A percentile compares a stretch with the other conserved stretches of the same genome.
Evolutionary conservation across 2,113 vertebrate species (phyloP).

Genomic region (Myiagra hebetior): DNA sequence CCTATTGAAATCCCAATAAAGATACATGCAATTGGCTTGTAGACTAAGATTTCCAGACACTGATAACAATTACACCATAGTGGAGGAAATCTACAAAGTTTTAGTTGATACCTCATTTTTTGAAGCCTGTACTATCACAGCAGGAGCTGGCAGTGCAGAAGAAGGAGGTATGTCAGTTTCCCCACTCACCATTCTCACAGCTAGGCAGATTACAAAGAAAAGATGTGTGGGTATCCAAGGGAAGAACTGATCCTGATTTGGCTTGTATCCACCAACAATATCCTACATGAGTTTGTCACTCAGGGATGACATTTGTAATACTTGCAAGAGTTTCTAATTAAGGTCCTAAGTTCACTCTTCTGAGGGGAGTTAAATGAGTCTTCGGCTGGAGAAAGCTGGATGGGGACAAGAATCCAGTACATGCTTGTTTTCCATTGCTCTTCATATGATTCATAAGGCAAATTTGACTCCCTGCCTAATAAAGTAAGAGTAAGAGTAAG

Average conservation of each 20-base stretch:
- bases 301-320: not conserved
- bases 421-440: not conserved
- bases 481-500: not conserved
- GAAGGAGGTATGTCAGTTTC: not conserved
- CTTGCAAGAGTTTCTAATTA: not conserved
- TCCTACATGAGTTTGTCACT: not conserved
- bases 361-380: not conserved
- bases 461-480: not conserved
- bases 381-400: not conserved
- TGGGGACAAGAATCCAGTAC: not conserved
- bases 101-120: not conserved
- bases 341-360: not conserved
- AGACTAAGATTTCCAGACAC: not conserved
- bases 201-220: not conserved
- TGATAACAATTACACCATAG: not conserved
- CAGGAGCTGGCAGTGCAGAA: not conserved
- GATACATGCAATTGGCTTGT: not conserved
- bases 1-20: not conserved
- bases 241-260: not conserved
- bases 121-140: not conserved
- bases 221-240: not conserved
- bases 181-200: not conserved
- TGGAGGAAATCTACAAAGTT: not conserved
- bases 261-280: not conserved
- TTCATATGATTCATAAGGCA: not conserved